Percentiles rank a stretch among this genome's conserved stretches.
These are phyloP conservation scores for Aethina tumida DNA, from an alignment of 1,140 invertebrate genomes.

Conservation along the genomic window DNA sequence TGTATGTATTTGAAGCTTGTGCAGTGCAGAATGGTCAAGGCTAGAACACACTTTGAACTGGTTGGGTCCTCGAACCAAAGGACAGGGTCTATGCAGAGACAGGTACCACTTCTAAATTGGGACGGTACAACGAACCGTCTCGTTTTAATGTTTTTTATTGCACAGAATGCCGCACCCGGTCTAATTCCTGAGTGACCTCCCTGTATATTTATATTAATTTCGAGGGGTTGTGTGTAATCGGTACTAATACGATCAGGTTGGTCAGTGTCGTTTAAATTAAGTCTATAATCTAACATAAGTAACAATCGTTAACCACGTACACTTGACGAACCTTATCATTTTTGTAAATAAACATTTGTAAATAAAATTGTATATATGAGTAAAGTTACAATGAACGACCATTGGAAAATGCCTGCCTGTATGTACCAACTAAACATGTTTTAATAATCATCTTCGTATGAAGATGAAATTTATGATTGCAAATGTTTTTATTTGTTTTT, in stretches of 20 bases:
- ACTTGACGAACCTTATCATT: too few relatives aligned
- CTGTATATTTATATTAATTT: too few relatives aligned
- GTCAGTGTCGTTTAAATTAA: too few relatives aligned
- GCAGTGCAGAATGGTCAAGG: conserved; percentile 31
- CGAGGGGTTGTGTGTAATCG: too few relatives aligned
- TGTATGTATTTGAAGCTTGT: conserved; percentile 32
- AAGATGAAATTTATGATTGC: too few relatives aligned
- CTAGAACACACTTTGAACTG: conserved; percentile 28
- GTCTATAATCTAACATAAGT: too few relatives aligned
- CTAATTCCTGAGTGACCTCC: too few relatives aligned
- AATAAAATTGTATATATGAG: too few relatives aligned
- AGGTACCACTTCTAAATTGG: conserved; percentile 33
- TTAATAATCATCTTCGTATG: too few relatives aligned
- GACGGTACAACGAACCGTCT: conserved; percentile 22
- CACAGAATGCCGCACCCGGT: conserved; percentile 32
- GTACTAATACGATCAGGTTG: too few relatives aligned
- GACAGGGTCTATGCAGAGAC: conserved; percentile 36
- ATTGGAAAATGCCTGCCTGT: not conserved
- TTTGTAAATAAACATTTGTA: too few relatives aligned
- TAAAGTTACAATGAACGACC: not conserved
- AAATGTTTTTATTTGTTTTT: conserved; percentile 12
- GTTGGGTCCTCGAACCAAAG: conserved; percentile 29
- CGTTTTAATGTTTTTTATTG: conserved; percentile 16
- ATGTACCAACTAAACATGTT: not conserved
- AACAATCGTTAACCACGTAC: too few relatives aligned